Evolutionary conservation across 2,113 vertebrate species (phyloP).

Genomic region (Aleadryas rufinucha): DNA sequence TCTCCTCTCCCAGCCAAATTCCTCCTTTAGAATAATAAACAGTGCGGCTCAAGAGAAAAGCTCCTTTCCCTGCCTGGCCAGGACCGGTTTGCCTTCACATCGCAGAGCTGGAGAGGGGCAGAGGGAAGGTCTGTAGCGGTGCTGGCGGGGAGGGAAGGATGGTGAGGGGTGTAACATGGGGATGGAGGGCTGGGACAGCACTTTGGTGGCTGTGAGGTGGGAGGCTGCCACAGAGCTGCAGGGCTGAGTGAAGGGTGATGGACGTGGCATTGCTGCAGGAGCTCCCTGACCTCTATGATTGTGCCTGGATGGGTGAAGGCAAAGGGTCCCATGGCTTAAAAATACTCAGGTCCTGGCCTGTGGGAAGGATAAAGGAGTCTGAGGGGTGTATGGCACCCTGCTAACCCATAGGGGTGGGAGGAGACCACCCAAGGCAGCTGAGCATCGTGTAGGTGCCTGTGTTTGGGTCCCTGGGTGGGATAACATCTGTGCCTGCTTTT

Average conservation of each 20-base stretch:
- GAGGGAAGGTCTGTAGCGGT: background rate
- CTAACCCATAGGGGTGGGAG: background rate
- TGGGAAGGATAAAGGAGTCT: background rate
- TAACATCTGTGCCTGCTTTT: background rate
- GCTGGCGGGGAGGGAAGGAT: background rate
- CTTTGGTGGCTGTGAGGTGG: background rate
- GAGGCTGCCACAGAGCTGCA: background rate
- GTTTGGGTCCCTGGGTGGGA: background rate
- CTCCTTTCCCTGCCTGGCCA: conserved; percentile 45
- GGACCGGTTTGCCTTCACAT: conserved; percentile 40
- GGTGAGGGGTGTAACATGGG: accelerated
- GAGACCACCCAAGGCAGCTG: background rate
- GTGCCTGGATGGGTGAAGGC: background rate
- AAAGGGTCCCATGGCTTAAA: background rate
- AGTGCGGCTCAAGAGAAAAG: conserved; percentile 43
- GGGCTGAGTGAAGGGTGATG: background rate
- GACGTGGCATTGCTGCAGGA: background rate
- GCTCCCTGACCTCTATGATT: background rate
- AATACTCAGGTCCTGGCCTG: background rate
- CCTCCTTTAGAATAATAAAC: conserved; percentile 79
- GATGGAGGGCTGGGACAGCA: background rate
- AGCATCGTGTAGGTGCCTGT: background rate
- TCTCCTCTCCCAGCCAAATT: conserved; percentile 69
- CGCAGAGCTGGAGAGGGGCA: background rate
- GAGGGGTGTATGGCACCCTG: background rate